These are phyloP conservation scores for Cordilura impudica DNA, from an alignment of 2,888 invertebrate species.

Conservation along the genomic window DNA sequence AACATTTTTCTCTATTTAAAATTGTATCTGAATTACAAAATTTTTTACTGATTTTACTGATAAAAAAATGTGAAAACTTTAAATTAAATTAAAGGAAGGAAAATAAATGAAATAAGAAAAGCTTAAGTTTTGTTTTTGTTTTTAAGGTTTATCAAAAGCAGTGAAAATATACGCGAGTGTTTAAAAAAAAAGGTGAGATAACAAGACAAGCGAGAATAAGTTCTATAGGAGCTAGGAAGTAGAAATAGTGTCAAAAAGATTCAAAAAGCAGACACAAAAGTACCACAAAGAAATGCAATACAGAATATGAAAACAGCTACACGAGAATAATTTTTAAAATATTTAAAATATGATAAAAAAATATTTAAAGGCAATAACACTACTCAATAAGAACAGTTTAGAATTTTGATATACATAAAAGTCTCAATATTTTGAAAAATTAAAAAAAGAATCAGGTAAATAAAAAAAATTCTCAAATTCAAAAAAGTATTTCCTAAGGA, in stretches of 20 bases:
- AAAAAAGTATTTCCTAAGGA: too few species aligned
- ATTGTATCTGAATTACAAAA: conserved; percentile 53
- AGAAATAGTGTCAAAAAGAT: conserved; percentile 31
- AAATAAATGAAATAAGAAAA: conserved; percentile 53
- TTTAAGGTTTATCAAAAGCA: conserved; percentile 40
- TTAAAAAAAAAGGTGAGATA: conserved; percentile 45
- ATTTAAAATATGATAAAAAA: conserved; percentile 46
- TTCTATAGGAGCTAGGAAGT: conserved; percentile 17
- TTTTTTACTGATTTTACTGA: conserved; percentile 68
- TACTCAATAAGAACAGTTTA: conserved; percentile 23
- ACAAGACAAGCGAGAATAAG: conserved; percentile 37
- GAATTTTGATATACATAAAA: not conserved
- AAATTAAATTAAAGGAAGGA: conserved; percentile 41
- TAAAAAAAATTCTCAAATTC: too few species aligned
- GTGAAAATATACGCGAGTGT: conserved; percentile 54
- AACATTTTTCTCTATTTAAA: conserved; percentile 34
- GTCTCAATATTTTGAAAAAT: too few species aligned
- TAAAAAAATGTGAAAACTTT: conserved; percentile 33
- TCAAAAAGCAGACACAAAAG: conserved; percentile 30
- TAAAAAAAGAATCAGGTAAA: too few species aligned
- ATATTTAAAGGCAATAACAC: conserved; percentile 49
- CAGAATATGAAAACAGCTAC: conserved; percentile 41
- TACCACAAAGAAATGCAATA: conserved; percentile 44
- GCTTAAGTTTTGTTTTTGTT: conserved; percentile 29
- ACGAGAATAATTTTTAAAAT: conserved; percentile 36